Percentiles rank a stretch among this genome's conserved stretches.
phyloP scores from a whole-genome alignment of 2,888 invertebrate genomes.

The Agonopterix subpropinquella region DNA sequence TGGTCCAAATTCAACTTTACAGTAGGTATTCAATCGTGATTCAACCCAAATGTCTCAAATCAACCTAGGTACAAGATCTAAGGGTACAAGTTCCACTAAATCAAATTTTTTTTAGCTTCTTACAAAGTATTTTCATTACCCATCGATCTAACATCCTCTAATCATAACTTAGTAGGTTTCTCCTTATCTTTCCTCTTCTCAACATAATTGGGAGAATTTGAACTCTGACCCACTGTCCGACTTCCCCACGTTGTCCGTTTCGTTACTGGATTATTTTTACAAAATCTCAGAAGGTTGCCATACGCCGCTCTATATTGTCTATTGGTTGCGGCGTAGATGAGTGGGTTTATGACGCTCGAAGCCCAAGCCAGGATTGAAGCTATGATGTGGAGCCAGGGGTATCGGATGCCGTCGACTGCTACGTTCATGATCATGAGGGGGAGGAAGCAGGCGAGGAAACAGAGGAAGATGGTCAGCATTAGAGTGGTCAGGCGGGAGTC shows the following conservation, averaged over 20 bases:
- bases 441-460: slow-evolving; percentile 90
- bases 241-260: slow-evolving; percentile 64
- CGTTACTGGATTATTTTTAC: slow-evolving; percentile 51
- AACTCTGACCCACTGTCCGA: slow-evolving; percentile 61
- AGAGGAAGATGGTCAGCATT: slow-evolving; percentile 91
- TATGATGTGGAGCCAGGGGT: slow-evolving; percentile 86
- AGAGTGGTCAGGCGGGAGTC: slow-evolving; percentile 88
- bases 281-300: slow-evolving; percentile 68
- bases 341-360: slow-evolving; percentile 91
- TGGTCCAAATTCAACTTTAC: no score
- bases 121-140: no score
- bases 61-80: no score
- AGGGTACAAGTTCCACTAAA: no score
- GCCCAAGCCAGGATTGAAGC: slow-evolving; percentile 93
- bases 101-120: no score
- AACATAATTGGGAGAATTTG: slow-evolving; percentile 60
- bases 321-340: slow-evolving; percentile 93
- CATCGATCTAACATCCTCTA: no score
- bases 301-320: slow-evolving; percentile 84
- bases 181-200: slow-evolving; percentile 57
- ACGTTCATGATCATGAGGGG: slow-evolving; percentile 93
- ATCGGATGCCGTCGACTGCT: slow-evolving; percentile 82
- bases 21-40: no score
- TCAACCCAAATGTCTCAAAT: no score
- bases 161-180: slow-evolving; percentile 61